These are phyloP conservation scores for Sebastes trivittatus DNA, from an alignment of 2,797 vertebrate genomes.

Conservation along the genomic window DNA sequence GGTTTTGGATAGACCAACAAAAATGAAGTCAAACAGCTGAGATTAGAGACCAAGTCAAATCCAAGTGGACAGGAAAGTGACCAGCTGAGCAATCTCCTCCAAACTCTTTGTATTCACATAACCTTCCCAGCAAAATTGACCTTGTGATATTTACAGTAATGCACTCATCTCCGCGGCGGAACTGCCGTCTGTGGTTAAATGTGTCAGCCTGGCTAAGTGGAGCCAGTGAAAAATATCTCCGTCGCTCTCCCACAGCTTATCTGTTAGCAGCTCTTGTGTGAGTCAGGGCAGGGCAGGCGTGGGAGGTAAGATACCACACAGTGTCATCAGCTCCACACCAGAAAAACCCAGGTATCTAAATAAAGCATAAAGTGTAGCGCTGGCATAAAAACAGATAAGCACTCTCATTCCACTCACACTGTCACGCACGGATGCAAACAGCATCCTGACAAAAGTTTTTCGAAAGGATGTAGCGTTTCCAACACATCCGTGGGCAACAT, in stretches of 20 bases:
- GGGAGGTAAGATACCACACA: constrained; percentile 57
- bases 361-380: constrained; percentile 56
- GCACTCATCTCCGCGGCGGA: constrained; percentile 18
- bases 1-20: not conserved
- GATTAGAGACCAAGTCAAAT: not conserved
- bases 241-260: constrained; percentile 61
- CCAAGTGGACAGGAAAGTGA: not conserved
- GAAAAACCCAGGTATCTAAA: constrained; percentile 70
- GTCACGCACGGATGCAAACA: constrained; percentile 17
- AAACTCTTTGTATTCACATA: not conserved
- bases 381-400: constrained; percentile 52
- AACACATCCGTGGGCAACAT: not conserved
- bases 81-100: not conserved
- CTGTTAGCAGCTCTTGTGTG: constrained; percentile 66
- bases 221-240: constrained; percentile 39
- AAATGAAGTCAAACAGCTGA: not conserved
- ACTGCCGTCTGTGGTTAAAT: constrained; percentile 23
- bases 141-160: constrained; percentile 52
- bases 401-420: constrained; percentile 32
- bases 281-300: constrained; percentile 64
- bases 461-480: not conserved
- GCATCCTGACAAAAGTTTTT: constrained; percentile 2
- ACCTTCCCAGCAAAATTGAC: constrained; percentile 24
- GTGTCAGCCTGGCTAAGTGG: constrained; percentile 42
- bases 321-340: constrained; percentile 66